A percentile compares a stretch with the other conserved stretches of the same genome.
Evolutionary conservation across 2,113 vertebrate genomes (phyloP).

Genomic region (Synodontis membranacea): DNA sequence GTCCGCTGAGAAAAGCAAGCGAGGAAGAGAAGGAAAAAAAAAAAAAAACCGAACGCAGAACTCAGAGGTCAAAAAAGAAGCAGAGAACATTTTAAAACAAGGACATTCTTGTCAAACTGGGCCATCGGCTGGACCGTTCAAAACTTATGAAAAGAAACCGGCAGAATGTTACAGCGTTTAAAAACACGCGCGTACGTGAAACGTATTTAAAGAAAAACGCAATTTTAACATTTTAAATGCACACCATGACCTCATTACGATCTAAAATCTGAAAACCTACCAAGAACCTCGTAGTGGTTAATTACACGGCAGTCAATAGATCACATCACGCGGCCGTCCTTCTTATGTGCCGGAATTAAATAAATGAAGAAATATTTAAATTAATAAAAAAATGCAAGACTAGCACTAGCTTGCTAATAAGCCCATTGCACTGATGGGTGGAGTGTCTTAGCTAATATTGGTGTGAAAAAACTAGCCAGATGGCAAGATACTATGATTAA

Average conservation of each 20-base stretch:
- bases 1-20: constrained; percentile 3
- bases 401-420: neutral
- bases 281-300: neutral
- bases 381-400: neutral
- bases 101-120: constrained; percentile 39
- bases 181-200: neutral
- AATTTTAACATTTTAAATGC: neutral
- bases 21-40: constrained; percentile 18
- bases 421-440: neutral
- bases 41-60: constrained; percentile 25
- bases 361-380: neutral
- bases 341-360: neutral
- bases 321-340: neutral
- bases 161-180: neutral
- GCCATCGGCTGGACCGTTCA: constrained; percentile 30
- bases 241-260: neutral
- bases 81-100: constrained; percentile 32
- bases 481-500: neutral
- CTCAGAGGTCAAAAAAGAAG: neutral
- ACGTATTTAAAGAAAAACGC: neutral
- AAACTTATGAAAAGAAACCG: constrained; percentile 32
- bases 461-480: neutral
- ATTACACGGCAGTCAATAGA: no score
- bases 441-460: no score
- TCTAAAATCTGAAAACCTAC: neutral